Evolutionary conservation across 2,888 invertebrate genomes (phyloP).

Genomic region (Pseudococcus longispinus): DNA sequence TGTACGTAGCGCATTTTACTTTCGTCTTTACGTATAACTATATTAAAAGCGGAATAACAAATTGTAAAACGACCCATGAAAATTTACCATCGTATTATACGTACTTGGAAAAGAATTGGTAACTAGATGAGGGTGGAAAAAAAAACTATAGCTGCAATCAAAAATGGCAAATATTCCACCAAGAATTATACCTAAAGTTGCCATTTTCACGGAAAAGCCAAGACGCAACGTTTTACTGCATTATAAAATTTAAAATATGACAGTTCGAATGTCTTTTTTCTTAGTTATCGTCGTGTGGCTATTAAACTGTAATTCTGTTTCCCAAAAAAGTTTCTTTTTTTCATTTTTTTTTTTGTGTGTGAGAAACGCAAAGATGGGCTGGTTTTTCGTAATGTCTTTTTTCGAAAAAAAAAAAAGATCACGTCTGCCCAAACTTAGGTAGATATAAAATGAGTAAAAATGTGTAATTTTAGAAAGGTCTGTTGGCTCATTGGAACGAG

Average conservation of each 20-base stretch:
- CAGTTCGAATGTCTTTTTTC: conserved; percentile 36
- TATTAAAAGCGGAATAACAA: not conserved
- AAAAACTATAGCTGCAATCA: conserved; percentile 13
- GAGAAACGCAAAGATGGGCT: not conserved
- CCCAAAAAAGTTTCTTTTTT: not conserved
- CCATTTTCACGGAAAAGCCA: conserved; percentile 8
- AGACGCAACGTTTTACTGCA: conserved; percentile 42
- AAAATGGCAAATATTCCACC: not conserved
- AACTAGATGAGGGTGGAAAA: not conserved
- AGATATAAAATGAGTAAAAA: not conserved
- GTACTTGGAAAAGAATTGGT: not conserved
- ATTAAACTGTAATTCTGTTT: conserved; percentile 20
- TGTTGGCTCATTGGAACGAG: not conserved
- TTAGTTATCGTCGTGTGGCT: not conserved
- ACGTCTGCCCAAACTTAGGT: not conserved
- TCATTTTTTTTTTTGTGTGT: too few relatives aligned
- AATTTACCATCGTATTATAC: not conserved
- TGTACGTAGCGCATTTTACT: not conserved
- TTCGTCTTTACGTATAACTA: not conserved
- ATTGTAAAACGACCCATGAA: conserved; percentile 31
- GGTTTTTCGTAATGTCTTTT: conserved; percentile 1
- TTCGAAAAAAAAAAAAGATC: not conserved
- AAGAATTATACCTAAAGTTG: conserved; percentile 30
- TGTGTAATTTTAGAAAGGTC: not conserved
- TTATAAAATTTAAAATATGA: conserved; percentile 44